These are phyloP conservation scores for Anastatus disparis DNA, from an alignment of 1,140 invertebrate species.

Conservation along the genomic window DNA sequence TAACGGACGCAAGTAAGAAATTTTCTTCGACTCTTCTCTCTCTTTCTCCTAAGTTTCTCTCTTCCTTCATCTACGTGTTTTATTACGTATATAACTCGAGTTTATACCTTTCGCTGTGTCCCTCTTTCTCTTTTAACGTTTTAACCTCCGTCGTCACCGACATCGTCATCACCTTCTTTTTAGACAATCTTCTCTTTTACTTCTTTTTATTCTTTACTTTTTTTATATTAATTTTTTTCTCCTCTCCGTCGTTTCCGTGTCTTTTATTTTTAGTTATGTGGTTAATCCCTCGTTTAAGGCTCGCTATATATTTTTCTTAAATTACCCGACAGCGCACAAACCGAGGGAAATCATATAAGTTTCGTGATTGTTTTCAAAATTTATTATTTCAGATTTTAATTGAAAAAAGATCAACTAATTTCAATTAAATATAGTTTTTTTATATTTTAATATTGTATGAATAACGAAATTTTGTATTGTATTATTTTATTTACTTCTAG, in stretches of 20 bases:
- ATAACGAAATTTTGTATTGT: no score
- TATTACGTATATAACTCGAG: slow-evolving; percentile 36
- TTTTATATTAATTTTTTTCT: background rate
- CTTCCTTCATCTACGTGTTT: slow-evolving; percentile 36
- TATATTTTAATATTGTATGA: no score
- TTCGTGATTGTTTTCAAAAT: no score
- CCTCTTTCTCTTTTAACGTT: slow-evolving; percentile 48
- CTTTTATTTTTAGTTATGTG: no score
- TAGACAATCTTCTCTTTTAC: background rate
- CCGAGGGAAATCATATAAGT: no score
- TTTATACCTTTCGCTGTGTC: slow-evolving; percentile 44
- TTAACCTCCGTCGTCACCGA: slow-evolving; percentile 45
- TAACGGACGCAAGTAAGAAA: slow-evolving; percentile 48
- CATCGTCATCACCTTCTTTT: background rate
- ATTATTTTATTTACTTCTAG: no score
- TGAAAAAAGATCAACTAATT: no score
- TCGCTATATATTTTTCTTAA: no score
- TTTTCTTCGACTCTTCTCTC: slow-evolving; percentile 45
- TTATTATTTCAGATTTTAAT: no score
- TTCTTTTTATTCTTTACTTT: background rate
- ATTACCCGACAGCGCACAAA: no score
- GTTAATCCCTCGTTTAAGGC: no score
- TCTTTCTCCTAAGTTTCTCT: slow-evolving; percentile 8
- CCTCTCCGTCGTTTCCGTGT: background rate
- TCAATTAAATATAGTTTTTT: no score